Percentiles rank a stretch among this genome's conserved stretches.
Conservation (phyloP, 1,140 invertebrate genomes). For the Euwallacea fornicatus region DNA sequence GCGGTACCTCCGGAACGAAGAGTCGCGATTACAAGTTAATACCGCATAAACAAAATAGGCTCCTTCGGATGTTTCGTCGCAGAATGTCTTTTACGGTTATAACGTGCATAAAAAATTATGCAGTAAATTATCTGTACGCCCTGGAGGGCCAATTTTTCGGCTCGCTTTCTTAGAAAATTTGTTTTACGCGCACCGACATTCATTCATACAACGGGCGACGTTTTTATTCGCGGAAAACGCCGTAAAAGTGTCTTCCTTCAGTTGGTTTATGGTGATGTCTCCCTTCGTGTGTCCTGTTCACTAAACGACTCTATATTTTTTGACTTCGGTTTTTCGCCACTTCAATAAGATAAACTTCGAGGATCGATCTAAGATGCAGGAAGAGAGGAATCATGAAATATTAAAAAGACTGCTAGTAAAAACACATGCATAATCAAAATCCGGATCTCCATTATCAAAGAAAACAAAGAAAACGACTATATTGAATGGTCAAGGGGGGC, state of each 20-base stretch:
- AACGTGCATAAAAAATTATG: constrained; percentile 37
- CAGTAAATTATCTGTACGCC: constrained; percentile 31
- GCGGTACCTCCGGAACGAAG: too few species aligned
- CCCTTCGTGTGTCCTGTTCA: not conserved
- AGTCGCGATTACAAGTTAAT: constrained; percentile 1
- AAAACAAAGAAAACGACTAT: constrained; percentile 9
- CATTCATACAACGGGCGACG: constrained; percentile 33
- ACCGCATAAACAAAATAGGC: not conserved
- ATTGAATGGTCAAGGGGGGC: constrained; percentile 13
- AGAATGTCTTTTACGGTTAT: constrained; percentile 34
- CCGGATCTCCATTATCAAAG: constrained; percentile 9
- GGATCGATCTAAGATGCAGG: too few species aligned
- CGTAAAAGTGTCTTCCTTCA: constrained; percentile 27
- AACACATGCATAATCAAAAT: constrained; percentile 13
- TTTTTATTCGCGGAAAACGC: constrained; percentile 32
- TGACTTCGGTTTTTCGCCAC: too few species aligned
- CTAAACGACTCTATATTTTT: too few species aligned
- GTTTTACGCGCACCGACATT: constrained; percentile 29
- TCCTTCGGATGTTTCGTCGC: not conserved
- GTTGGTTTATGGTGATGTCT: constrained; percentile 21
- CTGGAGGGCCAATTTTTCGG: constrained; percentile 29
- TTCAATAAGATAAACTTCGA: too few species aligned
- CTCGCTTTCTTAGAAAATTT: constrained; percentile 33
- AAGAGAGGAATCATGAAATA: too few species aligned
- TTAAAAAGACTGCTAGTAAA: not conserved